These are phyloP conservation scores for Thryonomys swinderianus DNA, from an alignment of 2,113 vertebrate genomes.

Conservation along the genomic window DNA sequence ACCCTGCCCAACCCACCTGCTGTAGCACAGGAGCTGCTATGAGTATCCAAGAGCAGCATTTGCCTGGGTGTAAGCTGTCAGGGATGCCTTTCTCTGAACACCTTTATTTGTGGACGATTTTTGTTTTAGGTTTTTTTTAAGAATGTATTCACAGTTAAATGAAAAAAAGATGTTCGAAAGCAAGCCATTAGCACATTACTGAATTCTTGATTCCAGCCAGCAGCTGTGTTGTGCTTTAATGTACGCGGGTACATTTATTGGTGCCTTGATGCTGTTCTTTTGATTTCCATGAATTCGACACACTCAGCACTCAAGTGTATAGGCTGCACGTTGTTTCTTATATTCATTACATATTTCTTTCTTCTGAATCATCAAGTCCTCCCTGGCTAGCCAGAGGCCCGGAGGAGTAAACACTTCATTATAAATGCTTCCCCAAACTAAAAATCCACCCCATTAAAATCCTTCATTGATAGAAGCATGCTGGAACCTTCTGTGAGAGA, in stretches of 20 bases:
- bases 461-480: constrained; percentile 46
- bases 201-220: constrained; percentile 64
- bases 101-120: constrained; percentile 45
- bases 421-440: constrained; percentile 57
- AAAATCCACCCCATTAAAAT: constrained; percentile 60
- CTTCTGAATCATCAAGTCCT: constrained; percentile 45
- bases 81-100: constrained; percentile 67
- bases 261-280: constrained; percentile 47
- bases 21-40: not conserved
- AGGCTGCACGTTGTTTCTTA: constrained; percentile 35
- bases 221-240: constrained; percentile 76
- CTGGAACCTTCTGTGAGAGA: constrained; percentile 32
- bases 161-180: constrained; percentile 30
- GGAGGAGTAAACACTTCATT: constrained; percentile 70
- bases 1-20: constrained; percentile 58
- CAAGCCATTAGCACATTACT: constrained; percentile 73
- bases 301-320: constrained; percentile 63
- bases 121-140: constrained; percentile 52
- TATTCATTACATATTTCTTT: constrained; percentile 50
- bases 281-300: constrained; percentile 66
- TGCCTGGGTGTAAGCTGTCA: constrained; percentile 10
- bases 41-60: constrained; percentile 14
- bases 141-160: constrained; percentile 70
- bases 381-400: constrained; percentile 8
- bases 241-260: constrained; percentile 41